A percentile compares a stretch with the other conserved stretches of the same genome.
Conservation (phyloP, 2,113 vertebrate genomes). For the Mellivora capensis region DNA sequence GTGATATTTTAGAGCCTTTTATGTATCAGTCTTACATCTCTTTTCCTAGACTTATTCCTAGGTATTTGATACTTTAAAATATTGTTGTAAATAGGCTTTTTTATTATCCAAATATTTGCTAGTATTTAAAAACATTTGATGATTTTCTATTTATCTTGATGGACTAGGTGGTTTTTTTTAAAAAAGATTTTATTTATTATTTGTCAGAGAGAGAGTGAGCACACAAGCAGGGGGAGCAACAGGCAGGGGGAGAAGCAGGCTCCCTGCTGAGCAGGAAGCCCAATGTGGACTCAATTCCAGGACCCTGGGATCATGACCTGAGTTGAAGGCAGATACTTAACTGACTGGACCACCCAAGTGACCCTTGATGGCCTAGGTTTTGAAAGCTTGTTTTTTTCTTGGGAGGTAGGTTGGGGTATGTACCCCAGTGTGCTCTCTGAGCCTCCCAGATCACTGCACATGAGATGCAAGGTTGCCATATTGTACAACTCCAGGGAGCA, state of each 20-base stretch:
- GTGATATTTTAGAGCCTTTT: background rate
- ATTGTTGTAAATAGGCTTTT: background rate
- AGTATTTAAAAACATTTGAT: background rate
- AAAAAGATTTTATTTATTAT: background rate
- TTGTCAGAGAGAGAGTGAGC: too few species aligned
- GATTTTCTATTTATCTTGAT: background rate
- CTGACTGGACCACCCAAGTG: background rate
- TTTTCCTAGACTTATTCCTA: constrained; percentile 19
- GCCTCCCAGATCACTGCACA: background rate
- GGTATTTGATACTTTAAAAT: background rate
- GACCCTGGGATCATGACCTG: background rate
- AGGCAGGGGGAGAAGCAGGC: background rate
- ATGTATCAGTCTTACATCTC: background rate
- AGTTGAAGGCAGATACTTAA: background rate
- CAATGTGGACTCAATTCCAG: background rate
- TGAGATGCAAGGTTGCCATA: background rate
- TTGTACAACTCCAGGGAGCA: background rate
- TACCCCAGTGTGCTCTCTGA: background rate
- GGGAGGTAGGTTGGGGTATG: background rate
- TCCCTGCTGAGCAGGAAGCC: background rate
- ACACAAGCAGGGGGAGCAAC: background rate
- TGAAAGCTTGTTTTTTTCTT: background rate
- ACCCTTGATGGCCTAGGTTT: background rate
- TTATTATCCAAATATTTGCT: background rate
- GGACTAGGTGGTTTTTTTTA: background rate